Evolutionary conservation across 2,113 vertebrate genomes (phyloP).

Genomic region (Sakesphorus luctuosus): DNA sequence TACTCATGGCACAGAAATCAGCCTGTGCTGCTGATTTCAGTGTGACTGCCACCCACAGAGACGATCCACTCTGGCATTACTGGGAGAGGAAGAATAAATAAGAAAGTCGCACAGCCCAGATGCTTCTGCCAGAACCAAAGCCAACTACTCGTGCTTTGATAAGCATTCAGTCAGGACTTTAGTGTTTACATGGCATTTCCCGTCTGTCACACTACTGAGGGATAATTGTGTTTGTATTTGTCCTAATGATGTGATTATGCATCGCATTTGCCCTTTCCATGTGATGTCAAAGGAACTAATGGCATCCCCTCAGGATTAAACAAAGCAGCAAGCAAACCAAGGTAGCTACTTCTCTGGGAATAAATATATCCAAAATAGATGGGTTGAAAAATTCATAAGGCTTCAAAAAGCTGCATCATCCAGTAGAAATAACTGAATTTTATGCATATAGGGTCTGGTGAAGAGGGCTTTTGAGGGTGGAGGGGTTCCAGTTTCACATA

Average conservation of each 20-base stretch:
- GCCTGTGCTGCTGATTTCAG: background rate
- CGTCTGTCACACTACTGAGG: background rate
- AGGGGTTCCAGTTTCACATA: background rate
- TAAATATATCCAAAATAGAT: background rate
- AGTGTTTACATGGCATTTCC: background rate
- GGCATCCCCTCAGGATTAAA: background rate
- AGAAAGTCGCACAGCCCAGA: background rate
- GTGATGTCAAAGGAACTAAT: slow-evolving; percentile 9
- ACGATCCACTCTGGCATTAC: background rate
- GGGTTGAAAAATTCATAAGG: background rate
- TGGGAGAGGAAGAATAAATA: background rate
- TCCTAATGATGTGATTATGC: slow-evolving; percentile 14
- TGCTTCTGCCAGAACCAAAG: background rate
- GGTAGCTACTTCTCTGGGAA: background rate
- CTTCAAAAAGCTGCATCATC: background rate
- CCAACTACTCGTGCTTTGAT: background rate
- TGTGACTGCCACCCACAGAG: background rate
- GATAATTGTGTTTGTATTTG: slow-evolving; percentile 29
- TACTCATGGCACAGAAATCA: background rate
- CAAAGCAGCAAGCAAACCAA: background rate
- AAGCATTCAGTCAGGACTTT: background rate
- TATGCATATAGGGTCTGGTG: background rate
- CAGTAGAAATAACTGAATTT: background rate
- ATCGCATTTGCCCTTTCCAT: background rate
- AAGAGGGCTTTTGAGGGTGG: background rate